Evolutionary conservation across 2,888 invertebrate species (phyloP).

Genomic region (Dusona sp.): DNA sequence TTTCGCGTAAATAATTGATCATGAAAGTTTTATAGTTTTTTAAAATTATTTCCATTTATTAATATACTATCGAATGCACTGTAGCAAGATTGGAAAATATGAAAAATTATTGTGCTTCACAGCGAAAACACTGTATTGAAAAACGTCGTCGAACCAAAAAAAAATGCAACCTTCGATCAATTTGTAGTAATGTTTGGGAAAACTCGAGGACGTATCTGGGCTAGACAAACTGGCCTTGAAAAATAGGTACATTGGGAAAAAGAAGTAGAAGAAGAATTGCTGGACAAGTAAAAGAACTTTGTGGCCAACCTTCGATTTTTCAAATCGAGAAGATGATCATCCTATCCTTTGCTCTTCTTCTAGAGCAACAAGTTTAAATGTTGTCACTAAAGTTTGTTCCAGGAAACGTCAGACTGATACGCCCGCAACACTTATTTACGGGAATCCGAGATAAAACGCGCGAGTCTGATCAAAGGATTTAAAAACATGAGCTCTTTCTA

Average conservation of each 20-base stretch:
- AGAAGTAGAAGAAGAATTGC: slow-evolving; percentile 9
- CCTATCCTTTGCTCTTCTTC: background rate
- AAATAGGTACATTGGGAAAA: background rate
- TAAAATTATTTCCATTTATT: background rate
- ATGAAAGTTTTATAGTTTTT: background rate
- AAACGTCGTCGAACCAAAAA: background rate
- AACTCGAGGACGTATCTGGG: slow-evolving; percentile 24
- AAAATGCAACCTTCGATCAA: slow-evolving; percentile 24
- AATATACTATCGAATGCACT: background rate
- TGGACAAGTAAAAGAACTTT: slow-evolving; percentile 12
- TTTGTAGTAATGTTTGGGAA: slow-evolving; percentile 14
- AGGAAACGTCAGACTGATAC: background rate
- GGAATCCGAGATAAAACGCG: background rate
- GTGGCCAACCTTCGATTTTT: slow-evolving; percentile 26
- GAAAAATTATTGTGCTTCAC: background rate
- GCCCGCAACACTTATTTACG: background rate
- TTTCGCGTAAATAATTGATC: background rate
- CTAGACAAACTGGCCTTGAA: slow-evolving; percentile 11
- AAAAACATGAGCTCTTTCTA: slow-evolving; percentile 40
- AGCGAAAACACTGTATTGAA: background rate
- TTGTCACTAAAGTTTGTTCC: slow-evolving; percentile 24
- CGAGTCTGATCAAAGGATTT: background rate
- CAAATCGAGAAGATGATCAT: slow-evolving; percentile 26
- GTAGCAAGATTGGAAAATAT: background rate
- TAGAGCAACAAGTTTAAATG: slow-evolving; percentile 38